Conservation (phyloP, 2,888 invertebrate genomes). For the Hypena proboscidalis region DNA sequence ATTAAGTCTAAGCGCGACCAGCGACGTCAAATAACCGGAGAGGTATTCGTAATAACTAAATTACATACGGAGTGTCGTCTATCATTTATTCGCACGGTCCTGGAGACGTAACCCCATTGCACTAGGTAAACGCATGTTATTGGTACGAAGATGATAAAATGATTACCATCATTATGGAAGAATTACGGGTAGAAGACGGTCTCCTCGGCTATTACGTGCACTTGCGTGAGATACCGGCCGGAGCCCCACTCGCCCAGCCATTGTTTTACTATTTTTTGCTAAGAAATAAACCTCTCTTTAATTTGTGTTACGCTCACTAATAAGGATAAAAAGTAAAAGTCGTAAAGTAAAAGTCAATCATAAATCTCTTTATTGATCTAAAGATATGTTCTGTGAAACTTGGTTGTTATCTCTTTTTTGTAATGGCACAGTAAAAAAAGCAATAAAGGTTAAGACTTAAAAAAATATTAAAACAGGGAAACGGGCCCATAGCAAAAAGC, state of each 20-base stretch:
- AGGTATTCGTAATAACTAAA: conserved; percentile 56
- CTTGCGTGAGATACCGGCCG: conserved; percentile 66
- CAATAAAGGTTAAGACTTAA: conserved; percentile 4
- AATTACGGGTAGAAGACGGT: conserved; percentile 67
- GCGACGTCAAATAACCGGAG: conserved; percentile 32
- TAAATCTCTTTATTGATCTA: conserved; percentile 9
- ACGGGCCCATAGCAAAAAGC: too few species aligned
- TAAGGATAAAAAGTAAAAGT: conserved; percentile 39
- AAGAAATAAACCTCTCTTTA: conserved; percentile 23
- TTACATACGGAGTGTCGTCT: conserved; percentile 53
- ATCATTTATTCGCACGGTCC: conserved; percentile 67
- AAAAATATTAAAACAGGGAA: conserved; percentile 5
- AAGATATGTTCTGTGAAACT: neutral
- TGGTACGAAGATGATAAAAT: conserved; percentile 80
- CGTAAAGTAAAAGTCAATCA: conserved; percentile 32
- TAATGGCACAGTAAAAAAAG: conserved; percentile 2
- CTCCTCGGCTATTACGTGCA: conserved; percentile 61
- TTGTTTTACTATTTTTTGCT: conserved; percentile 46
- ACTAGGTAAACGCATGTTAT: conserved; percentile 65
- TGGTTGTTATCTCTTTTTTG: neutral
- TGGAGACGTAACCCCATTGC: conserved; percentile 49
- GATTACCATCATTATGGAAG: conserved; percentile 78
- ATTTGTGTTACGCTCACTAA: conserved; percentile 21
- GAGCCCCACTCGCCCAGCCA: conserved; percentile 33
- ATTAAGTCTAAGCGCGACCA: conserved; percentile 14